Evolutionary conservation across 2,888 invertebrate species (phyloP).

Genomic region (Dynastes hyllus): DNA sequence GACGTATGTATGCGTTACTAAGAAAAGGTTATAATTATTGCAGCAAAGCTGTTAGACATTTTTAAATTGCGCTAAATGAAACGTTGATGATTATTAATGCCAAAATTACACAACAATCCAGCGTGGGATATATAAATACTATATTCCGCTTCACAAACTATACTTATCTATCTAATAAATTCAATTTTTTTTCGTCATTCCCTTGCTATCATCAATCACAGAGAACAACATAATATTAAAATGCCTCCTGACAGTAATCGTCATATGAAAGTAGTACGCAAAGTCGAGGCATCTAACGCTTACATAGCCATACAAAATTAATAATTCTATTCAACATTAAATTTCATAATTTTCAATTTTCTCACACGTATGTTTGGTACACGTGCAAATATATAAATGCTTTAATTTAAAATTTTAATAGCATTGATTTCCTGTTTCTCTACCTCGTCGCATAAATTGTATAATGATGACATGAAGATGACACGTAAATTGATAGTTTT

Average conservation of each 20-base stretch:
- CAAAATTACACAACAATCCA: too few species aligned
- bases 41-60: too few species aligned
- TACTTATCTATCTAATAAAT: conserved; percentile 15
- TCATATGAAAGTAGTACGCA: background rate
- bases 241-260: conserved; percentile 27
- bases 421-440: conserved; percentile 22
- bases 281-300: background rate
- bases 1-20: too few species aligned
- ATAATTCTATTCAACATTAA: conserved; percentile 13
- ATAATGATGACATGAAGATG: conserved; percentile 32
- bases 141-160: conserved; percentile 5
- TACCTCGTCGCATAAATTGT: background rate
- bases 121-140: background rate
- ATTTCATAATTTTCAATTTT: conserved; percentile 41
- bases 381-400: conserved; percentile 20
- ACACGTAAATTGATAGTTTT: conserved; percentile 39
- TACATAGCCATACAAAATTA: conserved; percentile 15
- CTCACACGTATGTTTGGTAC: background rate
- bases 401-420: conserved; percentile 37
- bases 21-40: too few species aligned
- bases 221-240: conserved; percentile 4
- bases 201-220: conserved; percentile 26
- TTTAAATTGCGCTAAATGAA: too few species aligned
- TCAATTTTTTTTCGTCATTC: background rate
- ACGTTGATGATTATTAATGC: too few species aligned